Base-by-base conservation (phyloP, 2,888 invertebrate species). In the Cephalotes varians region DNA sequence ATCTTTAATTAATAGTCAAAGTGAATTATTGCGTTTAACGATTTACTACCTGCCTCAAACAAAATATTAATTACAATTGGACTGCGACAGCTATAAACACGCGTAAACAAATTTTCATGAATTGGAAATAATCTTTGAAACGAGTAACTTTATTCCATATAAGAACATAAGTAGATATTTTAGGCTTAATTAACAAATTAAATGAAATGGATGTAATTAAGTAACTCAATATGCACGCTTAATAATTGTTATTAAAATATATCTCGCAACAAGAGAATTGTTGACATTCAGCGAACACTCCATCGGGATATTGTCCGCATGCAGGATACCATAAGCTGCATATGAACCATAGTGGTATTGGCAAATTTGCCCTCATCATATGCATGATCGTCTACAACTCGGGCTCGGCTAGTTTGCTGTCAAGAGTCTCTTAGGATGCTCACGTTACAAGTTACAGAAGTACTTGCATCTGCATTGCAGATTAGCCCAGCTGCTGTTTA, bases 371-470 rank as follows among this genome's bases (percentile, higher is more conserved):
- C 28, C 56, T 47, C 77, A 44, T 77, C 54, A 44, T 56, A 77
- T 69, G 54, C 77, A 54, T 25, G 67, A 31, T 67, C 69, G 54
- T 69, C 71, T 56, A 47, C 69, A 56, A 69, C 56, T 77, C 49
- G 21, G 44, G 54, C 54, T 9, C 31, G 56, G 77, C 56, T 25
- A 25, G 69, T 44, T 28, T 31, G 69, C 71, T 44, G 71, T 79
- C 77, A 71, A 79, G 77, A 56, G 77, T 79, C 77, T 79, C 77
- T 79, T 56, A 79, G 77, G 71, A 44, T 56, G 69, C 56, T 79
- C 77, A 34, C 67, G 77, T 79, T 79, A 79, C 77, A 56, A 79
- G 77, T 79, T 79, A 79, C 69, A 58, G 77, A 79, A 79, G 77
- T 79, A 69, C 77, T 69, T 7, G 71, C 69, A 79, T 79, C 71